A percentile compares a stretch with the other conserved stretches of the same genome.
Conservation (phyloP, 2,113 vertebrate genomes). For the Circaetus gallicus region DNA sequence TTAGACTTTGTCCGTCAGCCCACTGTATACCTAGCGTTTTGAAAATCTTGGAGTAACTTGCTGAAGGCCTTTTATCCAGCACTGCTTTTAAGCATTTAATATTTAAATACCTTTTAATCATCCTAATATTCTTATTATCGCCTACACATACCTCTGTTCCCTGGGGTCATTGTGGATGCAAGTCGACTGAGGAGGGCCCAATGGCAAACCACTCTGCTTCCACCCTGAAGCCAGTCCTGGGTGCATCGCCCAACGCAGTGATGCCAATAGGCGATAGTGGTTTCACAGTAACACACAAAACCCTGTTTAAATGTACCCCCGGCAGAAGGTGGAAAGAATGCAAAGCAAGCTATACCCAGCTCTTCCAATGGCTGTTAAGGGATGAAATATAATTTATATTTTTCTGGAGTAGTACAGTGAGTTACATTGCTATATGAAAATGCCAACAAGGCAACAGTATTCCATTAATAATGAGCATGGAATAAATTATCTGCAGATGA, state of each 20-base stretch:
- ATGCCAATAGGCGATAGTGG: background rate
- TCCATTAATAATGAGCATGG: conserved; percentile 16
- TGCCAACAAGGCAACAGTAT: conserved; percentile 7
- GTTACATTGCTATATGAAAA: conserved; percentile 34
- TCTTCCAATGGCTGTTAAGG: background rate
- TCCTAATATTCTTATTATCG: conserved; percentile 49
- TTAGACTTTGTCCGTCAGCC: background rate
- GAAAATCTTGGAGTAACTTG: background rate
- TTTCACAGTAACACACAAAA: background rate
- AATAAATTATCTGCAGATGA: conserved; percentile 61
- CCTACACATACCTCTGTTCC: background rate
- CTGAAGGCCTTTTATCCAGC: conserved; percentile 35
- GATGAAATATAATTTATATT: background rate
- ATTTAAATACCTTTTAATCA: conserved; percentile 67
- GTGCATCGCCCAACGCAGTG: background rate
- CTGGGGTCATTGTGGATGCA: background rate
- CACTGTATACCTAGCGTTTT: background rate
- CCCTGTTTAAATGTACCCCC: background rate
- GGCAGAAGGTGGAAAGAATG: background rate
- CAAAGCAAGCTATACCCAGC: background rate
- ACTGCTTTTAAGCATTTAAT: conserved; percentile 60
- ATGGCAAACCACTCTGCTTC: background rate
- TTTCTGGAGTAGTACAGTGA: background rate
- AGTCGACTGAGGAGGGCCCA: background rate
- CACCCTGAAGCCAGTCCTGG: background rate